These are phyloP conservation scores for Dipodomys stephensi DNA, from an alignment of 2,113 vertebrate genomes.

Conservation along the genomic window DNA sequence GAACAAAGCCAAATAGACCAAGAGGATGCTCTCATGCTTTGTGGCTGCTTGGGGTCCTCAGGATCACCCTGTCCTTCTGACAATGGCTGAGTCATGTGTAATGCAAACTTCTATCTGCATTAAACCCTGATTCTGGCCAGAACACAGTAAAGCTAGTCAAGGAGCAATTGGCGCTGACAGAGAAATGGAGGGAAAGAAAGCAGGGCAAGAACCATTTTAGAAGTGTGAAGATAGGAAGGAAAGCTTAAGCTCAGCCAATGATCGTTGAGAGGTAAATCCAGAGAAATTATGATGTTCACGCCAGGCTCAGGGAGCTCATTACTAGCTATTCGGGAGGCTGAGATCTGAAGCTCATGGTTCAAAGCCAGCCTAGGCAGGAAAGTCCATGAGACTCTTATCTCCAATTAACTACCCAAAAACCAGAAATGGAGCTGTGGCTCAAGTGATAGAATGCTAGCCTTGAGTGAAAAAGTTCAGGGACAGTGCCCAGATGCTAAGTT, in stretches of 20 bases:
- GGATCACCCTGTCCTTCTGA: slow-evolving; percentile 52
- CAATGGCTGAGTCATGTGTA: slow-evolving; percentile 66
- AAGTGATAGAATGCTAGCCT: too few species aligned
- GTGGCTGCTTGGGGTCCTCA: slow-evolving; percentile 62
- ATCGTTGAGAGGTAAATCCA: neutral
- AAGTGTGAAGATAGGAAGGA: neutral
- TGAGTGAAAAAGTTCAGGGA: too few species aligned
- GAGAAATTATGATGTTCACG: neutral
- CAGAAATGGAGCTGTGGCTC: too few species aligned
- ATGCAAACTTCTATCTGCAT: neutral
- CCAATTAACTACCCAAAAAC: too few species aligned
- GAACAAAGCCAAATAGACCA: slow-evolving; percentile 1
- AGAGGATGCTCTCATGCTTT: slow-evolving; percentile 39
- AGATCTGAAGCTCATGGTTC: too few species aligned
- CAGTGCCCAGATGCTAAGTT: too few species aligned
- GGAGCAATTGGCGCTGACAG: neutral
- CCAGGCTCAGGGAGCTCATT: too few species aligned
- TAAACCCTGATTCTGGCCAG: neutral
- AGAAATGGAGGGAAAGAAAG: neutral
- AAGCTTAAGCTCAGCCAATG: neutral
- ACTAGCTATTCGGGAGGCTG: too few species aligned
- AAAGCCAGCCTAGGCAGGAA: too few species aligned
- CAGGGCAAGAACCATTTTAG: neutral
- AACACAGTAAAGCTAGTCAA: neutral
- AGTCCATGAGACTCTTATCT: too few species aligned